Conservation (phyloP, 37 sponge, comb jelly and placozoan species). For the Theonella swinhoei region DNA sequence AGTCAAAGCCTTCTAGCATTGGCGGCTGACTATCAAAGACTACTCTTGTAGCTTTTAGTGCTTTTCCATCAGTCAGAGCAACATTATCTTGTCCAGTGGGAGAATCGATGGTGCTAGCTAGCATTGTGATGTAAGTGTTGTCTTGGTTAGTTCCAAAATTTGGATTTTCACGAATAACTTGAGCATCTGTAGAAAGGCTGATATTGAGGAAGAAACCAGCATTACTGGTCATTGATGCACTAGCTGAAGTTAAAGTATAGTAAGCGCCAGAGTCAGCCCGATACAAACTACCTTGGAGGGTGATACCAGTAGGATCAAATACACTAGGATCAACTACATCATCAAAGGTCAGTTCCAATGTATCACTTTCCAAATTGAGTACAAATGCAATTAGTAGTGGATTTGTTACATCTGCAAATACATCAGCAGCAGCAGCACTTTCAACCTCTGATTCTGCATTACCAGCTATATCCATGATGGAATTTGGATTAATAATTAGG, state of each 20-base stretch:
- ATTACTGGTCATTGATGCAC: slow-evolving; percentile 23
- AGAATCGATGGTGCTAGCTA: slow-evolving; percentile 81
- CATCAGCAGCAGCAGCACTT: slow-evolving; percentile 12
- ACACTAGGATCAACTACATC: slow-evolving; percentile 76
- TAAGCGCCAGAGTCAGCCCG: slow-evolving; percentile 44
- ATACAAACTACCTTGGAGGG: slow-evolving; percentile 60
- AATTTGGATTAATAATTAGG: slow-evolving; percentile 26
- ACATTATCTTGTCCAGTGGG: slow-evolving; percentile 62
- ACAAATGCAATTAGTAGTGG: slow-evolving; percentile 62
- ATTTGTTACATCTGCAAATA: slow-evolving; percentile 58
- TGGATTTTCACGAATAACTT: slow-evolving; percentile 57
- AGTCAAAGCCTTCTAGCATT: slow-evolving; percentile 51
- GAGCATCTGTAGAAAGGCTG: slow-evolving; percentile 59
- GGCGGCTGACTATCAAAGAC: slow-evolving; percentile 59
- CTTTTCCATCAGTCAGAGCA: slow-evolving; percentile 89
- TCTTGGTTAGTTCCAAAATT: slow-evolving; percentile 52
- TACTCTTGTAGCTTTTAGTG: slow-evolving; percentile 58
- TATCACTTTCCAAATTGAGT: slow-evolving; percentile 59
- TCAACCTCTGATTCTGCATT: background rate
- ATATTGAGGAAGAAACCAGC: slow-evolving; percentile 60
- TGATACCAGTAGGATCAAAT: slow-evolving; percentile 84
- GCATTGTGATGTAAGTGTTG: slow-evolving; percentile 72
- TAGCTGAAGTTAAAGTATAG: slow-evolving; percentile 76
- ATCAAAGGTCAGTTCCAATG: slow-evolving; percentile 72
- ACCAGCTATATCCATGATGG: slow-evolving; percentile 52